A percentile compares a stretch with the other conserved stretches of the same genome.
These are phyloP conservation scores for Oxygymnocypris stewartii DNA, from an alignment of 2,113 vertebrate species.

Conservation along the genomic window DNA sequence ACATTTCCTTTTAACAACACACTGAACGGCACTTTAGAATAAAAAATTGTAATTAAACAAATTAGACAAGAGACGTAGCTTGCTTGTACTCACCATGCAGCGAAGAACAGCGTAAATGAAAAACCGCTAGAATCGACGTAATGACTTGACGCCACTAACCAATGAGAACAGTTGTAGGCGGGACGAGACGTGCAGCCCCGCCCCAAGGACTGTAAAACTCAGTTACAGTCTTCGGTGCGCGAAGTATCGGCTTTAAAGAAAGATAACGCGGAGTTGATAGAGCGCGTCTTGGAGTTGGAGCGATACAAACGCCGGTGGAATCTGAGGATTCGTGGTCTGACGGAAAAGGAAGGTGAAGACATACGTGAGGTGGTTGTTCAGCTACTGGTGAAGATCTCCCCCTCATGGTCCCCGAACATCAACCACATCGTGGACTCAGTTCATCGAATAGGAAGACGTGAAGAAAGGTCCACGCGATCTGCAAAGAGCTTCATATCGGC, in stretches of 20 bases:
- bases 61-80: too few relatives aligned
- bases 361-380: not conserved
- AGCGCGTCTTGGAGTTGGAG: not conserved
- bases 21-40: too few relatives aligned
- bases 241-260: not conserved
- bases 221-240: not conserved
- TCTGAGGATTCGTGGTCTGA: not conserved
- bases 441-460: constrained; percentile 1
- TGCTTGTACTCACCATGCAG: too few relatives aligned
- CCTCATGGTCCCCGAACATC: not conserved
- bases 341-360: not conserved
- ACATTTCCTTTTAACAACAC: too few relatives aligned
- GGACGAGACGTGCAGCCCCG: too few relatives aligned
- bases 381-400: not conserved
- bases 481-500: not conserved
- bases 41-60: too few relatives aligned
- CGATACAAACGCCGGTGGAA: not conserved
- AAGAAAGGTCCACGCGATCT: not conserved
- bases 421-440: not conserved
- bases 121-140: too few relatives aligned
- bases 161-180: too few relatives aligned
- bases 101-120: too few relatives aligned
- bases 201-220: not conserved
- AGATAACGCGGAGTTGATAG: not conserved
- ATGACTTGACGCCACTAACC: too few relatives aligned